Percentiles rank a stretch among this genome's conserved stretches.
Conservation (phyloP, 1,140 invertebrate genomes). For the Monochamus saltuarius region DNA sequence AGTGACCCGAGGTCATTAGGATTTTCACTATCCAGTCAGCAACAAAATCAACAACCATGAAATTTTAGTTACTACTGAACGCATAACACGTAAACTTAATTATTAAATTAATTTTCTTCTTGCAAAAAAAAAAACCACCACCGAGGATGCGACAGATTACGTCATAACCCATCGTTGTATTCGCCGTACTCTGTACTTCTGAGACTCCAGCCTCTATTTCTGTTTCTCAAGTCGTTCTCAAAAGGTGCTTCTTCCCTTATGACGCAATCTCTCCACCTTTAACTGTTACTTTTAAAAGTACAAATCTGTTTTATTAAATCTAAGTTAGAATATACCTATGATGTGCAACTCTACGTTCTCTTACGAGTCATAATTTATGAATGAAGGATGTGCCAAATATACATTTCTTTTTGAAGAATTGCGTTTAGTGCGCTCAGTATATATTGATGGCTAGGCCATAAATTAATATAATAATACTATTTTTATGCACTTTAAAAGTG, state of each 20-base stretch:
- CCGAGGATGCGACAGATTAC: not conserved
- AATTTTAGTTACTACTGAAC: conserved; percentile 63
- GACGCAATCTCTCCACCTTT: conserved; percentile 4
- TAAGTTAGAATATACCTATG: not conserved
- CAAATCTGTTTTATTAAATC: conserved; percentile 14
- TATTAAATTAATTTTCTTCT: not conserved
- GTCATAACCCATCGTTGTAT: not conserved
- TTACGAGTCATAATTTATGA: conserved; percentile 1
- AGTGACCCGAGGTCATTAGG: conserved; percentile 65
- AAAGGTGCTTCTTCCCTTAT: conserved; percentile 9
- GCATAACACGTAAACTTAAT: conserved; percentile 23
- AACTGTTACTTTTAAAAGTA: conserved; percentile 6
- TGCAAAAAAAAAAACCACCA: not conserved
- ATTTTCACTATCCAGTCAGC: conserved; percentile 61
- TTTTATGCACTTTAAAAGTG: conserved; percentile 49
- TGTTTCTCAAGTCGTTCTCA: not conserved
- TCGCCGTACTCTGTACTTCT: not conserved
- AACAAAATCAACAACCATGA: conserved; percentile 59
- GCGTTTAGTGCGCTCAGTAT: conserved; percentile 44
- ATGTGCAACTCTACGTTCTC: not conserved
- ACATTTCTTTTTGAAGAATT: conserved; percentile 7
- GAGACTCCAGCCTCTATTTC: conserved; percentile 1
- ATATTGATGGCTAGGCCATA: conserved; percentile 46
- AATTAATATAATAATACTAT: conserved; percentile 28
- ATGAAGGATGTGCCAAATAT: conserved; percentile 42